These are phyloP conservation scores for Hydrochoerus hydrochaeris DNA, from an alignment of 2,113 vertebrate genomes.

Conservation along the genomic window DNA sequence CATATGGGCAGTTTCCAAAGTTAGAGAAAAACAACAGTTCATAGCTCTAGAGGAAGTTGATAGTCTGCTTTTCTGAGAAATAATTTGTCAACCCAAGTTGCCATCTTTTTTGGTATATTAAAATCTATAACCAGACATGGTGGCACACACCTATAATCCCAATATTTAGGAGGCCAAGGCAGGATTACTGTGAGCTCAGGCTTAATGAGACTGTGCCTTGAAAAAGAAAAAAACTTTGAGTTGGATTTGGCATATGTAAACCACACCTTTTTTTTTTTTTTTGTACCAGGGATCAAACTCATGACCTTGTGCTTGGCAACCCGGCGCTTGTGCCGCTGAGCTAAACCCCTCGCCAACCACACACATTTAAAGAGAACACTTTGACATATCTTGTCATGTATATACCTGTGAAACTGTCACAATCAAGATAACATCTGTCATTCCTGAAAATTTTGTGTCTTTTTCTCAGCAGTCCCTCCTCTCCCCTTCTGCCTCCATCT, in stretches of 20 bases:
- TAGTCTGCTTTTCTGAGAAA: slow-evolving; percentile 2
- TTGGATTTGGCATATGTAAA: neutral
- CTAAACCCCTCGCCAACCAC: too few relatives aligned
- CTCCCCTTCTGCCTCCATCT: neutral
- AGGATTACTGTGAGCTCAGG: neutral
- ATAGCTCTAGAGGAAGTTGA: neutral
- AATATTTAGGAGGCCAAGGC: neutral
- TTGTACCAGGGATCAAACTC: too few relatives aligned
- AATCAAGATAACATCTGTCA: neutral
- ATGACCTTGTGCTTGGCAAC: too few relatives aligned
- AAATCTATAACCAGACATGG: neutral
- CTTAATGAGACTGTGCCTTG: neutral
- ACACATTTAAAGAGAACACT: neutral
- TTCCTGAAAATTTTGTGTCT: neutral
- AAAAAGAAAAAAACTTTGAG: neutral
- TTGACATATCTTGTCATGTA: neutral
- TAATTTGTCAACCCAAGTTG: neutral
- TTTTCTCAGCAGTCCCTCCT: neutral
- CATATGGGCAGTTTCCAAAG: neutral
- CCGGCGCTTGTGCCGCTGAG: too few relatives aligned
- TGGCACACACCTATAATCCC: neutral
- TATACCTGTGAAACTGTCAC: neutral
- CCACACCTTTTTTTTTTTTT: neutral
- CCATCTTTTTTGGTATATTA: neutral
- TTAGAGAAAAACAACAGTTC: neutral